These are phyloP conservation scores for Lycia hirtaria DNA, from an alignment of 2,888 invertebrate species.

Conservation along the genomic window DNA sequence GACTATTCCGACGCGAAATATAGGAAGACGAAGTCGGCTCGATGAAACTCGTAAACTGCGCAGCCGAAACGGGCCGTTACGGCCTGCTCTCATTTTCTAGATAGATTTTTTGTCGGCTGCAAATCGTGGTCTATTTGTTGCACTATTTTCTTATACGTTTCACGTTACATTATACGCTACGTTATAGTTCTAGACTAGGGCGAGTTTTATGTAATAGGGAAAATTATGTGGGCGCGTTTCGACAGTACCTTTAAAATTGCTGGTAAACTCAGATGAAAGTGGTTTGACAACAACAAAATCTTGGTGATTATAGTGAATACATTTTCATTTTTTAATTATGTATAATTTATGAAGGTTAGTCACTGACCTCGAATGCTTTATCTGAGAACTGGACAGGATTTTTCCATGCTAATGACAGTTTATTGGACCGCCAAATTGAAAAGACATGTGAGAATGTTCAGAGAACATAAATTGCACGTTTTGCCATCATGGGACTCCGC, in stretches of 20 bases:
- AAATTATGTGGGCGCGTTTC: constrained; percentile 2
- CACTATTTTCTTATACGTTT: constrained; percentile 48
- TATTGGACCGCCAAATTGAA: no score
- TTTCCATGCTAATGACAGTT: no score
- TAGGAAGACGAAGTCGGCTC: constrained; percentile 72
- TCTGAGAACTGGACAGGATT: no score
- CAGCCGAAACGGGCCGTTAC: constrained; percentile 51
- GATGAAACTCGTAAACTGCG: constrained; percentile 68
- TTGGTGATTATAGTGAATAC: no score
- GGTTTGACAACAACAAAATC: no score
- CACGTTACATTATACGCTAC: no score
- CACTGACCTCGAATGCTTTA: no score
- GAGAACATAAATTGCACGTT: no score
- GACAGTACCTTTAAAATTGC: background rate
- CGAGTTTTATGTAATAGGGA: background rate
- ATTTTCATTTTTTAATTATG: no score
- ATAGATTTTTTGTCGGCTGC: constrained; percentile 51
- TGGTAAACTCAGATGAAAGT: background rate
- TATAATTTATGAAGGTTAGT: no score
- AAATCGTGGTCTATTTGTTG: constrained; percentile 40
- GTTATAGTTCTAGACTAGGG: constrained; percentile 22
- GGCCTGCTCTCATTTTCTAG: constrained; percentile 57
- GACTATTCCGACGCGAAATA: constrained; percentile 76
- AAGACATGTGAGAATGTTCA: no score
- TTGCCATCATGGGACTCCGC: no score